Percentiles rank a stretch among this genome's conserved stretches.
Evolutionary conservation across 2,797 vertebrate species (phyloP).

Genomic region (Danio kyathit): DNA sequence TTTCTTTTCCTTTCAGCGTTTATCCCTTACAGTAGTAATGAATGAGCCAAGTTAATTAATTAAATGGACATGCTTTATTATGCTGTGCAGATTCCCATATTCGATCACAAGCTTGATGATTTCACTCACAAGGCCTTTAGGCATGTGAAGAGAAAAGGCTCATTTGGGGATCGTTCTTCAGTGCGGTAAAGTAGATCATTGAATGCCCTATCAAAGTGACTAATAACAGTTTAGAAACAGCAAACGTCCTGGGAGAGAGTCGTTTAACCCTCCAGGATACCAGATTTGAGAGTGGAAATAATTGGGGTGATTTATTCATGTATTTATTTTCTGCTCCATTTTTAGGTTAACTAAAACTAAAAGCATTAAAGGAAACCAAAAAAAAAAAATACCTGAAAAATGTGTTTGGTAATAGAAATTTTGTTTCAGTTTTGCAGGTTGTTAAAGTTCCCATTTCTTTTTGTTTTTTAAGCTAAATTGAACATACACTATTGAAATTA

Average conservation of each 20-base stretch:
- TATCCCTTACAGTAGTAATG: constrained; percentile 19
- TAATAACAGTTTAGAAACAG: constrained; percentile 18
- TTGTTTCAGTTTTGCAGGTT: no score
- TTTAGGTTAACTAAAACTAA: neutral
- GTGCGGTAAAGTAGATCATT: neutral
- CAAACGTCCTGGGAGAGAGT: neutral
- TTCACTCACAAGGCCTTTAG: constrained; percentile 11
- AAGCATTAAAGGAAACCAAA: neutral
- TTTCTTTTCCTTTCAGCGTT: neutral
- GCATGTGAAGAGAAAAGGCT: constrained; percentile 18
- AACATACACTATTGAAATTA: no score
- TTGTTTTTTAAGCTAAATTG: no score
- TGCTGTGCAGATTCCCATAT: constrained; percentile 24
- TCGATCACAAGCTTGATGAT: constrained; percentile 22
- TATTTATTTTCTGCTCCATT: neutral
- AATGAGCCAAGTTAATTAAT: constrained; percentile 24
- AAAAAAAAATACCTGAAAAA: neutral
- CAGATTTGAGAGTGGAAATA: neutral
- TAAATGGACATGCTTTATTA: constrained; percentile 27
- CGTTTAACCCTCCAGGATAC: neutral
- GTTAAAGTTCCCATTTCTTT: no score
- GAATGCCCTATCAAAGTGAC: constrained; percentile 6
- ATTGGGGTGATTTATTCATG: neutral
- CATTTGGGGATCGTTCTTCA: constrained; percentile 20
- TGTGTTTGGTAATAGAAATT: no score